Base-by-base conservation (phyloP, 2,888 invertebrate species). In the Sericinus montela region DNA sequence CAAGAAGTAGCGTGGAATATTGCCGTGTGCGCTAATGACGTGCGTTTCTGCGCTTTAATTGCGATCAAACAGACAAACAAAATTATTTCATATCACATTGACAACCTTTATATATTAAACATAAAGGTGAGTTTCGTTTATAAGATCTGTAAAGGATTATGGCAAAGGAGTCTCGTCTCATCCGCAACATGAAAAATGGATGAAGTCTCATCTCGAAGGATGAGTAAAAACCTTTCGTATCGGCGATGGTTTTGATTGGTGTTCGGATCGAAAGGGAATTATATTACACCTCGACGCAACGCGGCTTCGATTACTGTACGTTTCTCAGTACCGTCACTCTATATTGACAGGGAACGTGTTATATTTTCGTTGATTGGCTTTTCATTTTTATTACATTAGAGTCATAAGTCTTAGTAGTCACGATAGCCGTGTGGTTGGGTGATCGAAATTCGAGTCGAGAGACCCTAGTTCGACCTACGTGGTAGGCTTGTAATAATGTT, bases 1-100 rank as follows among this genome's bases (percentile, higher is more conserved):
- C 74, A 85, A 86, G 83, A 87, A 85, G 65, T 72, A 83, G 72
- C 87, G 87, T 86, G 86, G 87, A 87, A 85, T 87, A 87, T 87
- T 84, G 80, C 79, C 84, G 76, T 76, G 75, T 72, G 72, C 80
- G 71, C 84, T 87, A 87, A 87, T 87, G 87, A 86, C 65, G 77
- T 73, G 80, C 76, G 79, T 81, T 83, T 78, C 80, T 81, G 77
- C 77, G 78, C 79, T 86, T 86, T 87, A 87, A 87, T 87, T 87
- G 87, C 83, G 71, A 75, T 75, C 79, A 75, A 75, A 77, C 76
- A 69, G 62, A 75, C 65, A 69, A 69, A 75, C 80, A 65, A 60
- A 67, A 59, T 54, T 66, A 67, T n/a, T 13, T 23, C 7, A 9
- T 36, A 53, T 59, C 53, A 13, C 3, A 3, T n/a, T 4, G 42